Percentiles rank a stretch among this genome's conserved stretches.
These are phyloP conservation scores for Cecropterus lyciades DNA, from an alignment of 1,140 invertebrate species.

Conservation along the genomic window DNA sequence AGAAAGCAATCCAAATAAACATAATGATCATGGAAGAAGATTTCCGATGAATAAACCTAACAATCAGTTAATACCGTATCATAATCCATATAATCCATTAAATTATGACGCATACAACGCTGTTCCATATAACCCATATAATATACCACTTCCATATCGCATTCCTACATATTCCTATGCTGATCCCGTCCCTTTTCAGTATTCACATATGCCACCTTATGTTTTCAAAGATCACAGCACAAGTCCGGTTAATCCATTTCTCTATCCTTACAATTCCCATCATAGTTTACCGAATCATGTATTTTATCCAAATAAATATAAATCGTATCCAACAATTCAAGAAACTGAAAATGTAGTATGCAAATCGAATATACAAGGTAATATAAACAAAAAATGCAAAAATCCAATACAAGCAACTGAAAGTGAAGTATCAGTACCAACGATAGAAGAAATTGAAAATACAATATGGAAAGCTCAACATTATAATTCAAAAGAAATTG, in stretches of 20 bases:
- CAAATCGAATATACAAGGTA: too few species aligned
- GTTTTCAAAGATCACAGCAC: too few species aligned
- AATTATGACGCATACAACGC: not conserved
- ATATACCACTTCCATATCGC: constrained; percentile 14
- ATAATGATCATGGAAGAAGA: not conserved
- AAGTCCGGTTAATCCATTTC: too few species aligned
- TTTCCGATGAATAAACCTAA: not conserved
- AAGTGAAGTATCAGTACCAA: too few species aligned
- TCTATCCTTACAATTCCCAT: too few species aligned
- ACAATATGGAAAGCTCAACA: not conserved
- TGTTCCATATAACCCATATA: not conserved
- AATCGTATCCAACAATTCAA: too few species aligned
- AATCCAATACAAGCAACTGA: too few species aligned
- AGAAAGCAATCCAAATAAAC: constrained; percentile 22
- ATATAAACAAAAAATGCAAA: too few species aligned
- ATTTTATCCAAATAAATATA: too few species aligned
- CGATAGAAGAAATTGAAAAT: not conserved
- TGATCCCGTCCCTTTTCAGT: not conserved
- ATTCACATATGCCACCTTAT: constrained; percentile 3
- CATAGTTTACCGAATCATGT: too few species aligned
- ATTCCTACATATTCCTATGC: not conserved
- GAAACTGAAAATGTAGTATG: too few species aligned
- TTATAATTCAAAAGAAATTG: not conserved
- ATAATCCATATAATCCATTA: constrained; percentile 16
- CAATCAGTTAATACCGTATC: not conserved